A percentile compares a stretch with the other conserved stretches of the same genome.
phyloP scores from a whole-genome alignment of 2,113 vertebrate species.

The Ceyx cyanopectus region DNA sequence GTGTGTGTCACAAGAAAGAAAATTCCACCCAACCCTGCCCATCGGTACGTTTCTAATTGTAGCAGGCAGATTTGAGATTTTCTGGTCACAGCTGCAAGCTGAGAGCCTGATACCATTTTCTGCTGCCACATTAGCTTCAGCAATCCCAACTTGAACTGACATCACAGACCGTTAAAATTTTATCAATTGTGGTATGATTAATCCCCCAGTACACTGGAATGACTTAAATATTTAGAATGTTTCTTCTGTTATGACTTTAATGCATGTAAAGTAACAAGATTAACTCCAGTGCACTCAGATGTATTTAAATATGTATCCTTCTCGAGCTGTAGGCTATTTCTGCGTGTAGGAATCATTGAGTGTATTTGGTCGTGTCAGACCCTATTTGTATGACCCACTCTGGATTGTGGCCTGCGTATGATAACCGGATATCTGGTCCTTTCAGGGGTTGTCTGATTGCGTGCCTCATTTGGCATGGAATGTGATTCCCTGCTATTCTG shows the following conservation, averaged over 20 bases:
- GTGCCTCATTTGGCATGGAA: slow-evolving; percentile 84
- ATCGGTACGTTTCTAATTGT: slow-evolving; percentile 72
- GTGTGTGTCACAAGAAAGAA: slow-evolving; percentile 79
- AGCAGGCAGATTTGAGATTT: slow-evolving; percentile 78
- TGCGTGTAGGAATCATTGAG: slow-evolving; percentile 72
- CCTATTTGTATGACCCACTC: slow-evolving; percentile 78
- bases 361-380: slow-evolving; percentile 81
- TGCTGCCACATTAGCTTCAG: slow-evolving; percentile 80
- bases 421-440: slow-evolving; percentile 83
- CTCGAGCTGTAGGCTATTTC: slow-evolving; percentile 78
- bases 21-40: slow-evolving; percentile 75
- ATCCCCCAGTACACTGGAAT: slow-evolving; percentile 86
- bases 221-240: slow-evolving; percentile 90
- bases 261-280: slow-evolving; percentile 85
- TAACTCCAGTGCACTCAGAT: slow-evolving; percentile 82
- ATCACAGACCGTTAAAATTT: slow-evolving; percentile 89
- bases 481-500: slow-evolving; percentile 82
- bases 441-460: slow-evolving; percentile 79
- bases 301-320: slow-evolving; percentile 82
- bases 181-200: slow-evolving; percentile 90
- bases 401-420: slow-evolving; percentile 78
- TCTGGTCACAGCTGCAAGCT: slow-evolving; percentile 85
- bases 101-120: slow-evolving; percentile 73
- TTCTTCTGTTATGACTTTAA: slow-evolving; percentile 84
- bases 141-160: slow-evolving; percentile 85